Evolutionary conservation across 2,113 vertebrate species (phyloP).

Genomic region (Eonycteris spelaea): DNA sequence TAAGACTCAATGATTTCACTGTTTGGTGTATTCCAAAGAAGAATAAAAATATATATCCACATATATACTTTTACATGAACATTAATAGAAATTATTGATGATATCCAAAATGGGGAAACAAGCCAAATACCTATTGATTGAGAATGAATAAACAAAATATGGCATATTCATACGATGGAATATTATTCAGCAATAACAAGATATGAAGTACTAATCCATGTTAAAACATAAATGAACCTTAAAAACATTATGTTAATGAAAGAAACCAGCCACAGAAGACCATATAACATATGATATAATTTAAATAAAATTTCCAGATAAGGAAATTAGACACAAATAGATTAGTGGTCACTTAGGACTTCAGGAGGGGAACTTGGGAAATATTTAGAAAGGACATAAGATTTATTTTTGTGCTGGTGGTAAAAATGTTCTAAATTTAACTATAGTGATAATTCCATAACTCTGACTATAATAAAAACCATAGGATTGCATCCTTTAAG

Average conservation of each 20-base stretch:
- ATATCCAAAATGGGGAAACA: background rate
- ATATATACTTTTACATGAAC: background rate
- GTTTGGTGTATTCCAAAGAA: background rate
- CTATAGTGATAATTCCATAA: background rate
- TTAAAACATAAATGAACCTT: background rate
- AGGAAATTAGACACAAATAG: background rate
- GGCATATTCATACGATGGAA: background rate
- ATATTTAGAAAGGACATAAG: background rate
- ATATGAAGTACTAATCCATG: background rate
- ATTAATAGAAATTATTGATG: background rate
- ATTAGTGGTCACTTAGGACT: background rate
- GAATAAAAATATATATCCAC: background rate
- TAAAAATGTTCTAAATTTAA: background rate
- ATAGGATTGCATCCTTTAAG: background rate
- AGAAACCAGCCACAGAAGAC: background rate
- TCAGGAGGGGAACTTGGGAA: background rate
- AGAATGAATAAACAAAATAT: background rate
- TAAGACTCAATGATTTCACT: background rate
- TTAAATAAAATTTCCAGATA: background rate
- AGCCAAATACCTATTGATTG: background rate
- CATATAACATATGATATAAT: background rate
- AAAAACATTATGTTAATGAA: background rate
- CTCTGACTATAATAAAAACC: background rate
- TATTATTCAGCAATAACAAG: background rate
- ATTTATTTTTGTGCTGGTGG: background rate